Base-by-base conservation (phyloP, 2,888 invertebrate genomes). In the Noctua janthina region DNA sequence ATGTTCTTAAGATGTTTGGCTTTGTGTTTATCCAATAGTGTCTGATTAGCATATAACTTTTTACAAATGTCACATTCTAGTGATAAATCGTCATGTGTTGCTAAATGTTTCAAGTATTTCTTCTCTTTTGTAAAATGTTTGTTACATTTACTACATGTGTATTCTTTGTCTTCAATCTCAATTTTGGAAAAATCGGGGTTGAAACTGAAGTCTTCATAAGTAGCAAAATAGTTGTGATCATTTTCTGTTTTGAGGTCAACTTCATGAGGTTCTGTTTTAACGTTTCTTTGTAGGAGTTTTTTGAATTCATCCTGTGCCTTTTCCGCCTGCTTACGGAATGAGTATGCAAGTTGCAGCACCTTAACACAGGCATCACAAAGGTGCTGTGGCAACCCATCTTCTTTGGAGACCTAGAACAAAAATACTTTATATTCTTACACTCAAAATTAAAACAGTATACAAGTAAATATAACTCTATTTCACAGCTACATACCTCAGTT, bases 381-480 rank as follows among this genome's bases (percentile, higher is more conserved):
- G 76, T 96, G 96, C 89, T 97, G 97, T 1, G 98, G 98, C 77
- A 98, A 91, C 64, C 97, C 97, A 94, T 98, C 98, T 66, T 96
- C 96, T 87, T 92, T 91, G 23, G 91, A 88, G 3, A 96, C 92
- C 97, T 97, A 90, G 43, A 91, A 93, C 56, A 73, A 74, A 83
- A 76, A 74, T 64, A 79, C 4, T 46, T 11, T 29, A 54, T 51
- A n/a, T 46, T 74, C 1, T 6, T 75, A 54, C 13, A 35, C 68
- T 39, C 6, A 68, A 23, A 1, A 56, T 17, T 29, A n/a, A n/a
- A 71, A 39, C 10, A 49, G 39, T 39, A 39, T 10, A 54, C 10
- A 43, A 43, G 13, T 70, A 64, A 49, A 67, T 51, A 39, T 59
- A 39, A 46, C 5, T 56, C 0, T 62, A n/a, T 51, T n/a, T 59